These are phyloP conservation scores for Glandiceps talaboti DNA, from an alignment of 53 echinoderm and acorn worm genomes.

Conservation along the genomic window DNA sequence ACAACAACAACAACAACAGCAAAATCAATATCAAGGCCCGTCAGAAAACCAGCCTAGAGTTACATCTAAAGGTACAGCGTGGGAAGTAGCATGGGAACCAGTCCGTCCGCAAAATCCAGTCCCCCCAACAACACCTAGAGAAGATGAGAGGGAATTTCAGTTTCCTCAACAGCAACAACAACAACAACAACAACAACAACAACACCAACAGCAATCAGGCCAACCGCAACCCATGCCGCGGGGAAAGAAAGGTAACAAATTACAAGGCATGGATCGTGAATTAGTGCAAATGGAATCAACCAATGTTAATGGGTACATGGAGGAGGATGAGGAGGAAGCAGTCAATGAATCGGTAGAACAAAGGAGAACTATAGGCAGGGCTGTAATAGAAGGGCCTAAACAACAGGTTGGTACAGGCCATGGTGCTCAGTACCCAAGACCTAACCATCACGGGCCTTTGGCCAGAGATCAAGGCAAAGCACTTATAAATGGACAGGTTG, in stretches of 20 bases:
- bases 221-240: background rate
- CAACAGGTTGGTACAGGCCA: background rate
- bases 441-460: background rate
- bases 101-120: background rate
- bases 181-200: background rate
- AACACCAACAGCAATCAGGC: background rate
- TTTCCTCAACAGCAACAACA: background rate
- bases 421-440: background rate
- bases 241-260: background rate
- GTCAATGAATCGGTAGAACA: background rate
- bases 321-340: background rate
- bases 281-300: background rate
- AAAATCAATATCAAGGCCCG: background rate
- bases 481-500: background rate
- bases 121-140: background rate
- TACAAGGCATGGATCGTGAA: background rate
- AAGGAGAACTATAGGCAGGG: background rate
- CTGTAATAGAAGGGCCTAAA: background rate
- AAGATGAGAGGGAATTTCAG: background rate
- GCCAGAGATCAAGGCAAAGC: background rate
- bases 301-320: background rate
- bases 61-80: background rate
- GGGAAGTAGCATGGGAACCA: background rate
- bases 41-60: background rate
- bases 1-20: constrained; percentile 1